phyloP scores from a whole-genome alignment of 2,113 vertebrate genomes.

The Mesocricetus auratus region DNA sequence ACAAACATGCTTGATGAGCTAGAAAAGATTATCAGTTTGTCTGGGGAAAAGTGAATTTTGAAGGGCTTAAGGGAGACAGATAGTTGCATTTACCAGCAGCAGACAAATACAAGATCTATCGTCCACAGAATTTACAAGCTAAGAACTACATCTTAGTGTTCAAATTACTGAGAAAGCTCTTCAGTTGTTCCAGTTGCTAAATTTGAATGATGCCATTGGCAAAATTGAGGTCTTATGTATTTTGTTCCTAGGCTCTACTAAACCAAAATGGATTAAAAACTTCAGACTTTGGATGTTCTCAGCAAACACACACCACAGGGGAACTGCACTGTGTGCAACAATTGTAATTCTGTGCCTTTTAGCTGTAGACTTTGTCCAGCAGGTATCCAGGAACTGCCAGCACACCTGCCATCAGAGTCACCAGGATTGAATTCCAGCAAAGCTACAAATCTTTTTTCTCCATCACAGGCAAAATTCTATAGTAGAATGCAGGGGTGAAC shows the following conservation, averaged over 20 bases:
- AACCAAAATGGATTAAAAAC: constrained; percentile 43
- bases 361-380: constrained; percentile 27
- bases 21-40: constrained; percentile 42
- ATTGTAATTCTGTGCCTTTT: neutral
- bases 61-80: constrained; percentile 1
- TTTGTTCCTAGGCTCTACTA: constrained; percentile 8
- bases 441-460: neutral
- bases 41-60: constrained; percentile 2
- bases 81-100: constrained; percentile 24
- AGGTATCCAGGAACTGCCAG: neutral
- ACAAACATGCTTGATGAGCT: constrained; percentile 4
- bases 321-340: neutral
- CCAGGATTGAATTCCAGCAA: constrained; percentile 9
- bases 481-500: neutral
- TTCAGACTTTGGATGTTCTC: constrained; percentile 1
- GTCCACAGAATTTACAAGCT: constrained; percentile 51
- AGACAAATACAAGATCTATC: constrained; percentile 41
- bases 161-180: constrained; percentile 43
- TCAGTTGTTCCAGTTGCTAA: constrained; percentile 23
- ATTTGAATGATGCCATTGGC: constrained; percentile 3
- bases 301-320: neutral
- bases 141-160: constrained; percentile 51
- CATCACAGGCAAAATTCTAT: constrained; percentile 48
- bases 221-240: constrained; percentile 42
- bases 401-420: neutral